phyloP scores from a whole-genome alignment of 1,140 invertebrate species.

The Drosophila obscura region DNA sequence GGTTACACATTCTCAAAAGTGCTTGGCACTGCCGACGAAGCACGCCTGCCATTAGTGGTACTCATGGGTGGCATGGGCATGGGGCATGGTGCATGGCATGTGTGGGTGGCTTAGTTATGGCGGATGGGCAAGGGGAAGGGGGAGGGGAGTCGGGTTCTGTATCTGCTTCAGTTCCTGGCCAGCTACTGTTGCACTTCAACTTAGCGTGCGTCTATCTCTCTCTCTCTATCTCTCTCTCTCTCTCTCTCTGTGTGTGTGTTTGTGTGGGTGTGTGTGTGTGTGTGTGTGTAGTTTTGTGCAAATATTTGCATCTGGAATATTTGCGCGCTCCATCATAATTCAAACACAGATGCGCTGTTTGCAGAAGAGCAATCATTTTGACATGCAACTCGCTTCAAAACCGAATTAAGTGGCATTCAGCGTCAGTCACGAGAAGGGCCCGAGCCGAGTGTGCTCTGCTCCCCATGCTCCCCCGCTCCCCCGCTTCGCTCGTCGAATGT shows the following conservation, averaged over 20 bases:
- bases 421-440: slow-evolving; percentile 63
- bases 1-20: slow-evolving; percentile 80
- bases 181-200: slow-evolving; percentile 70
- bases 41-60: slow-evolving; percentile 64
- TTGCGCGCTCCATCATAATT: slow-evolving; percentile 87
- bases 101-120: background rate
- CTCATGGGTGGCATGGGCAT: slow-evolving; percentile 1
- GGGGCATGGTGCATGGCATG: slow-evolving; percentile 4
- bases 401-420: slow-evolving; percentile 82
- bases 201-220: slow-evolving; percentile 41
- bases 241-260: slow-evolving; percentile 23
- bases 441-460: slow-evolving; percentile 24
- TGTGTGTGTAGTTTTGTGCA: slow-evolving; percentile 82
- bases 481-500: background rate
- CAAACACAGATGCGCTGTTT: slow-evolving; percentile 87
- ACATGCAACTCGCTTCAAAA: slow-evolving; percentile 84
- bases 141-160: slow-evolving; percentile 5
- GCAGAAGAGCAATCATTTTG: slow-evolving; percentile 88
- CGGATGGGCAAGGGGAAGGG: too few relatives aligned
- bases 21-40: slow-evolving; percentile 64
- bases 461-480: slow-evolving; percentile 3
- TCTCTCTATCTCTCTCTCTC: too few relatives aligned
- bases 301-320: slow-evolving; percentile 88
- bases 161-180: slow-evolving; percentile 48
- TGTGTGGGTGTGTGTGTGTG: slow-evolving; percentile 58